Evolutionary conservation across 2,797 vertebrate genomes (phyloP).

Genomic region (Buphagus erythrorhynchus): DNA sequence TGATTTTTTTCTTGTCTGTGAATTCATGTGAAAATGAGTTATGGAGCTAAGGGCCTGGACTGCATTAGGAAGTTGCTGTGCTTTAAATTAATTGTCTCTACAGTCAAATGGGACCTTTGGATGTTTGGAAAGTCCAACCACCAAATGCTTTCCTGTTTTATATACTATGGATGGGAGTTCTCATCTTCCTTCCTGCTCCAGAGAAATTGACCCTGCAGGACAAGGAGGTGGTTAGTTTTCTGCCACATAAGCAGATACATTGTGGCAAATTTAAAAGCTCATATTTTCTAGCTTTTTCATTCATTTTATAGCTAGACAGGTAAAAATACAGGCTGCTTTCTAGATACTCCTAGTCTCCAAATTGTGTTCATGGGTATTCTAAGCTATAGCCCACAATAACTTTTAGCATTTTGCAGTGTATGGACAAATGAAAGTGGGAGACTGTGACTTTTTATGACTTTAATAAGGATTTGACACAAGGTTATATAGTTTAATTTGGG

Average conservation of each 20-base stretch:
- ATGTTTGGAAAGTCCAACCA: background rate
- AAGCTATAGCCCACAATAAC: background rate
- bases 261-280: background rate
- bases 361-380: background rate
- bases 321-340: background rate
- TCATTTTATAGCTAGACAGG: background rate
- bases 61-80: background rate
- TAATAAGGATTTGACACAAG: background rate
- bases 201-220: background rate
- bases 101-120: background rate
- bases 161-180: background rate
- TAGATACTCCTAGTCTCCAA: background rate
- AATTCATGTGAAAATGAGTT: conserved; percentile 7
- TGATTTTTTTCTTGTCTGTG: background rate
- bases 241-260: background rate
- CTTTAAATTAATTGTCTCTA: background rate
- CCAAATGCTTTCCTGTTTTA: background rate
- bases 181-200: background rate
- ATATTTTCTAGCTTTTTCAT: background rate
- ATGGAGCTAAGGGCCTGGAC: background rate
- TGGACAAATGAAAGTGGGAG: background rate
- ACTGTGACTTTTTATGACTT: background rate
- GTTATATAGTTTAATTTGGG: background rate
- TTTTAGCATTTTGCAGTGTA: background rate
- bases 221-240: background rate